Base-by-base conservation (phyloP, 2,888 invertebrate genomes). In the Pachydiplax longipennis region DNA sequence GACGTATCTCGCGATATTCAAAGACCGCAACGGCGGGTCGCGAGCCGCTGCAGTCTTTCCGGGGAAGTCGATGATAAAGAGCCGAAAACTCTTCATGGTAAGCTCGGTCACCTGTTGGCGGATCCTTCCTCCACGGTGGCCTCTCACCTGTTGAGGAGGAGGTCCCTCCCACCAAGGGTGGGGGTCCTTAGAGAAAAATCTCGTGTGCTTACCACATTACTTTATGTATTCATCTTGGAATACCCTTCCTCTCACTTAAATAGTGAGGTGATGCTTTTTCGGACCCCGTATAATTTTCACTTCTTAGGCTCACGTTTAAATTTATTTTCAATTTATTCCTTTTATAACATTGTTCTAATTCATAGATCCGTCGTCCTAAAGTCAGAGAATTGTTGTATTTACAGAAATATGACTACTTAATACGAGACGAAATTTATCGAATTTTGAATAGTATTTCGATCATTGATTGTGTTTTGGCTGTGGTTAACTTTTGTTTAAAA, bases 21-120 rank as follows among this genome's bases (percentile, higher is more conserved):
- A 53, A 25, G 73, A 31, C 73, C 31, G 83, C 31, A 53, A 22
- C 31, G 31, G 53, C 15, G 25, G 83, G 35, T 8, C 12, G n/a
- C 48, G 48, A 48, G 48, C 5, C 48, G 48, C n/a, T 15, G 48
- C 25, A 18, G 81, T 35, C 31, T 81, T 25, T 40, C 31, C 35
- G n/a, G 44, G n/a, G 44, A 44, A 58, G 87, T 35, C 87, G 87
- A 87, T 53, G 87, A 87, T 61, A 87, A 37, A 87, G 87, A 37
- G 58, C 73, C 73, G 31, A 73, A 73, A 73, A 73, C 73, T 73
- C 87, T 53, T 53, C 87, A 35, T 65, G 87, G 58, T 87, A 87
- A 87, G 87, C 87, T 61, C 58, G 58, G 87, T 87, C 87, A 87
- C 87, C 87, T 87, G 87, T 87, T 87, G 87, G 87, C 37, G 87